Base-by-base conservation (phyloP, 2,888 invertebrate species). In the Agonopterix heracliana region DNA sequence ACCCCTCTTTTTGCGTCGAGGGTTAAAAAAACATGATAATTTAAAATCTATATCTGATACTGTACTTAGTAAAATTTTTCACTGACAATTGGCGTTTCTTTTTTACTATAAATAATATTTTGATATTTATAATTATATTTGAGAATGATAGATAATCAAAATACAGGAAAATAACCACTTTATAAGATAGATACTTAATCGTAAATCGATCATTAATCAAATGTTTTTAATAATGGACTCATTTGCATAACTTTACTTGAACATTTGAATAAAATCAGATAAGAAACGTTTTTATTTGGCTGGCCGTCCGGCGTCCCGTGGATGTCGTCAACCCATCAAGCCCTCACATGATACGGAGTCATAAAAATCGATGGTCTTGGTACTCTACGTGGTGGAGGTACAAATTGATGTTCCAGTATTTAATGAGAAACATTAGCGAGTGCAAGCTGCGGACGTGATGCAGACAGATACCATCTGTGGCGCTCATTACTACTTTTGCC, bases 361-460 rank as follows among this genome's bases (percentile, higher is more conserved):
- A 62, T 60, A 62, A 65, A 65, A 57, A 57, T 60, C 48, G 41
- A 57, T 54, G 53, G 51, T 51, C 46, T 59, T 48, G 56, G 59
- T 60, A 60, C 61, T 63, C 49, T 71, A 68, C 71, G 69, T 71
- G 68, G 66, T 52, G 57, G 53, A 66, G 70, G 54, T 75, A 74
- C 76, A 74, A 78, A 78, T 77, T 74, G 71, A 63, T 67, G 68
- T 68, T 65, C 60, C 63, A 65, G 64, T 64, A 66, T 72, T 67
- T 78, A 78, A 75, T 77, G 73, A 71, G 67, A 61, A 65, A 68
- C 74, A 78, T 80, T 78, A 78, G 69, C 72, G 71, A 62, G 68
- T 64, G 61, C 66, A 64, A 60, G 64, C 60, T 56, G 64, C 53
- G 63, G 62, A 61, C 66, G 61, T 54, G 60, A 58, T 49, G 38